A percentile compares a stretch with the other conserved stretches of the same genome.
Evolutionary conservation across 2,113 vertebrate genomes (phyloP).

Genomic region (Gymnarchus niloticus): DNA sequence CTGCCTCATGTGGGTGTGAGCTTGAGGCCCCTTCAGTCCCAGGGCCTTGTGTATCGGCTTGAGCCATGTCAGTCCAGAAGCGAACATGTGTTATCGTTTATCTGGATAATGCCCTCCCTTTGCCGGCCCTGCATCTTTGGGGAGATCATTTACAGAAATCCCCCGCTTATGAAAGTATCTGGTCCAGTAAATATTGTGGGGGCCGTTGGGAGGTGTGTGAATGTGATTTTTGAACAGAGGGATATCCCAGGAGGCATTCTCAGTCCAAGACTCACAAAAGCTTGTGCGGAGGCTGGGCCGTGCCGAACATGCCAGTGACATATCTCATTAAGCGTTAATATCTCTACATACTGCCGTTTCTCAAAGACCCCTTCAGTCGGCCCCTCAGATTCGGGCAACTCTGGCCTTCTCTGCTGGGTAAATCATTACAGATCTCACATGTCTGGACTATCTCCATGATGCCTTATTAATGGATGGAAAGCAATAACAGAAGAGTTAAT

Average conservation of each 20-base stretch:
- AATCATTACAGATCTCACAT: constrained; percentile 29
- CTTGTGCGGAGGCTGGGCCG: constrained; percentile 47
- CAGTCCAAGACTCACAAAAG: constrained; percentile 60
- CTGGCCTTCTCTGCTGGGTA: constrained; percentile 8
- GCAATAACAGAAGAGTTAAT: constrained; percentile 13
- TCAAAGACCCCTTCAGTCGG: constrained; percentile 36
- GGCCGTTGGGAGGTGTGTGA: constrained; percentile 40
- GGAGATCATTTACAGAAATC: constrained; percentile 58
- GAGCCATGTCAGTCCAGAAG: constrained; percentile 51
- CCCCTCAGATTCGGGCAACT: constrained; percentile 43
- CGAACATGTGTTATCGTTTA: constrained; percentile 70
- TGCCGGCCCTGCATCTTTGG: constrained; percentile 53
- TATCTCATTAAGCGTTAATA: constrained; percentile 35
- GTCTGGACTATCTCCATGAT: not conserved
- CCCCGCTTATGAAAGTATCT: constrained; percentile 48
- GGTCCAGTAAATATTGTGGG: constrained; percentile 58
- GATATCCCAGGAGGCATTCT: constrained; percentile 52
- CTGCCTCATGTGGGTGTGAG: not conserved
- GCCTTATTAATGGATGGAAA: not conserved
- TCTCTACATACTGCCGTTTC: constrained; percentile 40
- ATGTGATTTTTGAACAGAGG: not conserved
- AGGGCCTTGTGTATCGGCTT: not conserved
- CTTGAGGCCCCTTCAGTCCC: not conserved
- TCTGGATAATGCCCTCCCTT: constrained; percentile 57
- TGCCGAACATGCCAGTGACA: constrained; percentile 48